Evolutionary conservation across 2,797 vertebrate species (phyloP).

Genomic region (Enoplosus armatus): DNA sequence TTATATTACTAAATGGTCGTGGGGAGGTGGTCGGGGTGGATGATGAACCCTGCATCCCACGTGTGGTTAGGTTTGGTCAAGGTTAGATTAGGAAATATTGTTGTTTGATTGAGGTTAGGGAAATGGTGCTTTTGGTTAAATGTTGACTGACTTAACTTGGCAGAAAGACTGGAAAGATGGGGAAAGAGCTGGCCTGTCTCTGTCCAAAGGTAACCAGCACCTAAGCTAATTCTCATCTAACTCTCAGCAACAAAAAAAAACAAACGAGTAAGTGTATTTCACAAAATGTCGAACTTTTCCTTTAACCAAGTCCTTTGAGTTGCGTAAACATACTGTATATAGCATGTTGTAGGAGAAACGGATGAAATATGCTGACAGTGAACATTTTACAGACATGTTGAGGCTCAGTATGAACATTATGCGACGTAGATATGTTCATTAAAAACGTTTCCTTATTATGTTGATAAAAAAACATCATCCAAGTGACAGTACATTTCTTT

Average conservation of each 20-base stretch:
- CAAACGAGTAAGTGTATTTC: not conserved
- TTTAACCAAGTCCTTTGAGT: not conserved
- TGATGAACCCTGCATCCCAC: not conserved
- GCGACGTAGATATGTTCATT: not conserved
- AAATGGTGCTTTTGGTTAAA: not conserved
- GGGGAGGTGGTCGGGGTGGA: too few relatives aligned
- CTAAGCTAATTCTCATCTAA: not conserved
- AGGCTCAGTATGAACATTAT: not conserved
- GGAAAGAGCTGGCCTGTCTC: too few relatives aligned
- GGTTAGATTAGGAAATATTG: not conserved
- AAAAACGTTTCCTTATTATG: not conserved
- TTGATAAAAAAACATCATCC: not conserved
- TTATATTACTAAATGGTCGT: not conserved
- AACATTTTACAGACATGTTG: not conserved
- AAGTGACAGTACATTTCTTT: not conserved
- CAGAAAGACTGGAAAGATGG: too few relatives aligned
- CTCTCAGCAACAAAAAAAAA: not conserved
- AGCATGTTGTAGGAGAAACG: not conserved
- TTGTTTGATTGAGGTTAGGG: not conserved
- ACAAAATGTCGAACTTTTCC: not conserved
- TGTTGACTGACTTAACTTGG: too few relatives aligned
- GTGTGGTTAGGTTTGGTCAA: not conserved
- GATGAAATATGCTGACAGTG: not conserved
- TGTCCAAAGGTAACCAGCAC: too few relatives aligned
- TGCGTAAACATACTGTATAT: not conserved